Evolutionary conservation across 2,888 invertebrate species (phyloP).

Genomic region (Tetanocera ferruginea): DNA sequence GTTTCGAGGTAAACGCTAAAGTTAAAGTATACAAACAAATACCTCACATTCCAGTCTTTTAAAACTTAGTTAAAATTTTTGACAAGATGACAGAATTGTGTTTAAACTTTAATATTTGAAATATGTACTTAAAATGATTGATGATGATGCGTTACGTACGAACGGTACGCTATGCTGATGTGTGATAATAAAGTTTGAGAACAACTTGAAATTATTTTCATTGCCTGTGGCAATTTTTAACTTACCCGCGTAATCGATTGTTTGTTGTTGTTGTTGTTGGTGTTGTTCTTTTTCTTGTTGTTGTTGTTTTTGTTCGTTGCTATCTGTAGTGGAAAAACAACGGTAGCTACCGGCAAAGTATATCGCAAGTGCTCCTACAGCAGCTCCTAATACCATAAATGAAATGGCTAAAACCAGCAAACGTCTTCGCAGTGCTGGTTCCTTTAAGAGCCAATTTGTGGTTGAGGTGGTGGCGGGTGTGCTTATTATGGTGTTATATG

Average conservation of each 20-base stretch:
- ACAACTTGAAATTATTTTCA: too few species aligned
- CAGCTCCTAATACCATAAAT: constrained; percentile 68
- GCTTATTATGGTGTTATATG: constrained; percentile 42
- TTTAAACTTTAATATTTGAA: background rate
- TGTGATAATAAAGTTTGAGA: too few species aligned
- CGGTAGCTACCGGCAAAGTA: constrained; percentile 66
- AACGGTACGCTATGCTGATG: background rate
- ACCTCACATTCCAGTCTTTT: background rate
- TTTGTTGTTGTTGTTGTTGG: constrained; percentile 42
- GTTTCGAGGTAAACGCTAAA: background rate
- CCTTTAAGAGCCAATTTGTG: constrained; percentile 74
- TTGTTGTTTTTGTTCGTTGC: background rate
- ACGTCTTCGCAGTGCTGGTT: constrained; percentile 77
- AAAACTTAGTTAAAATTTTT: background rate
- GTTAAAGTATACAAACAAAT: background rate
- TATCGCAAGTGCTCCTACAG: constrained; percentile 67
- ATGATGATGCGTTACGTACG: background rate
- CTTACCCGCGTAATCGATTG: constrained; percentile 36
- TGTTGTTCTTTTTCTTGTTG: constrained; percentile 50
- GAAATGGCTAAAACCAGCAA: constrained; percentile 66
- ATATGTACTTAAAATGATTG: background rate
- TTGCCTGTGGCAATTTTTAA: background rate
- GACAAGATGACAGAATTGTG: background rate
- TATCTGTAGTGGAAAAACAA: constrained; percentile 45
- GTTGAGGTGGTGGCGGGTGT: constrained; percentile 39